Evolutionary conservation across 2,888 invertebrate species (phyloP).

Genomic region (Heliconius cydno): DNA sequence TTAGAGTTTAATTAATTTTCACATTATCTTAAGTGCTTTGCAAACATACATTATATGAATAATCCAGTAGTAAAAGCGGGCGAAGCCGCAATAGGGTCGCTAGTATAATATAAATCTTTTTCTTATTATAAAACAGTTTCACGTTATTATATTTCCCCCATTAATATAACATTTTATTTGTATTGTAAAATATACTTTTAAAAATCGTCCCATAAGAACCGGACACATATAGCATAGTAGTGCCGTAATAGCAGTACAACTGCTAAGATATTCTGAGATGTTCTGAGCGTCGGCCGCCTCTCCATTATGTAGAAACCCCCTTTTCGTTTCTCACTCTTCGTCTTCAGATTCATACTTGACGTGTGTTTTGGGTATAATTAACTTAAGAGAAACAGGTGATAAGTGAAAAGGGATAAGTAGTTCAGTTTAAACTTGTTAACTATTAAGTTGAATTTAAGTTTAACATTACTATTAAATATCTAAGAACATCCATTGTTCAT

Average conservation of each 20-base stretch:
- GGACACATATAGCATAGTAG: constrained; percentile 50
- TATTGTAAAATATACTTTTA: background rate
- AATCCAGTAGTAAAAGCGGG: no score
- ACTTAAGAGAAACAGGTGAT: constrained; percentile 40
- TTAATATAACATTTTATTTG: background rate
- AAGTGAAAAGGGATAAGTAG: constrained; percentile 27
- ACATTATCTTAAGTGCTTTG: no score
- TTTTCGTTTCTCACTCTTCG: constrained; percentile 57
- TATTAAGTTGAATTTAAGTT: background rate
- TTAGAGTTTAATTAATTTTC: no score
- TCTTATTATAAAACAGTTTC: background rate
- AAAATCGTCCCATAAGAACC: constrained; percentile 54
- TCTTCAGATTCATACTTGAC: constrained; percentile 52
- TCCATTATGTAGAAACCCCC: constrained; percentile 69
- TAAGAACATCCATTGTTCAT: no score
- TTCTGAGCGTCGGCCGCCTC: constrained; percentile 63
- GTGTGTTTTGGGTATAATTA: constrained; percentile 46
- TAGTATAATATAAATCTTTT: background rate
- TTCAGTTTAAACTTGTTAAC: background rate
- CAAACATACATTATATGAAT: no score
- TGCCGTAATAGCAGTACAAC: constrained; percentile 64
- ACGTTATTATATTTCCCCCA: background rate
- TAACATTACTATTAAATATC: background rate
- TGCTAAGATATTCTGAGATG: constrained; percentile 76
- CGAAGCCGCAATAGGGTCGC: no score